phyloP scores from a whole-genome alignment of 2,113 vertebrate genomes.

The Rousettus leschenaultii region DNA sequence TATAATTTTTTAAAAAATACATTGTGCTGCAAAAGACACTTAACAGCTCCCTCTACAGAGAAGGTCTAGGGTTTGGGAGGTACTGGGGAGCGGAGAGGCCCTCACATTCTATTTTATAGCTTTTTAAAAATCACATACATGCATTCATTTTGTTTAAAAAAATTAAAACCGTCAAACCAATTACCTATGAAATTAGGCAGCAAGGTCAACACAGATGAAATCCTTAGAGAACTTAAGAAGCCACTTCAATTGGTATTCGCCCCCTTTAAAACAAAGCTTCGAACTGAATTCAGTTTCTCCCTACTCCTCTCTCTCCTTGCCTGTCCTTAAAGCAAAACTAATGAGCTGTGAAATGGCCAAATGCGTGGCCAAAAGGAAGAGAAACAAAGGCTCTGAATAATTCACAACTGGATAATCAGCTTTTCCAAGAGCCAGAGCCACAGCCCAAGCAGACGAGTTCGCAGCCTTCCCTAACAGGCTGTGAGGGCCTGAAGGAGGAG shows the following conservation, averaged over 20 bases:
- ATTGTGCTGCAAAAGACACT: background rate
- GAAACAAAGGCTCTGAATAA: background rate
- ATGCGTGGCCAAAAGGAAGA: background rate
- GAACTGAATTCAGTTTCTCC: background rate
- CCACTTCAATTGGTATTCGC: background rate
- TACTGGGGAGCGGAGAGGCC: fast-evolving
- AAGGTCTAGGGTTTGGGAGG: background rate
- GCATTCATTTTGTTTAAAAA: background rate
- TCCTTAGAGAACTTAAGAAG: background rate
- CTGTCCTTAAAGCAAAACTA: background rate
- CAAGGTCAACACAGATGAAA: background rate
- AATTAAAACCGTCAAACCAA: background rate
- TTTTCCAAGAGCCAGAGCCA: background rate
- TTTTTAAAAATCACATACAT: background rate
- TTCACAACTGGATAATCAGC: background rate
- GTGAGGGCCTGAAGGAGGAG: background rate
- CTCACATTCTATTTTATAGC: background rate
- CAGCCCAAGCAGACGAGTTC: background rate
- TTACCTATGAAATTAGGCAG: background rate
- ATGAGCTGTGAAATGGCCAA: background rate
- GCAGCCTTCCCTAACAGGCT: background rate
- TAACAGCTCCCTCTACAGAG: background rate
- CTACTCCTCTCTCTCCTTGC: background rate
- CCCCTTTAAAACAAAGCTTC: background rate
- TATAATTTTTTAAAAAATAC: background rate